Conservation (phyloP, 2,113 vertebrate species). For the Hypocryptadius cinnamomeus region DNA sequence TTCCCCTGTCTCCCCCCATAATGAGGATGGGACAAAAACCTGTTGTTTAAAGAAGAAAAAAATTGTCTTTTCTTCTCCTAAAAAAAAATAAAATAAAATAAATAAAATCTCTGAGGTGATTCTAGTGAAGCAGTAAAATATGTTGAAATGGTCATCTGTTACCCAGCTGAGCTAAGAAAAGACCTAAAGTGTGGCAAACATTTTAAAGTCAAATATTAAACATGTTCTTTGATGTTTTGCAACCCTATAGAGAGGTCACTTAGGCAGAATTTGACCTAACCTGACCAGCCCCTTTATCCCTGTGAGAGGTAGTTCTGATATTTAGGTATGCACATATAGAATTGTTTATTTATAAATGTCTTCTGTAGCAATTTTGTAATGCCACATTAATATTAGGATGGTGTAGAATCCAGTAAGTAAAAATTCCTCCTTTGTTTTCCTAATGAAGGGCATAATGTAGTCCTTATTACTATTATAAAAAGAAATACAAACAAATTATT, state of each 20-base stretch:
- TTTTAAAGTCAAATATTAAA: neutral
- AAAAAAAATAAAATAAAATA: neutral
- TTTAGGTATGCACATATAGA: neutral
- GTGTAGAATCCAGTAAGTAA: neutral
- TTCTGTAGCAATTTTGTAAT: neutral
- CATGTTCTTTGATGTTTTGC: constrained; percentile 7
- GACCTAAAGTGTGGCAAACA: neutral
- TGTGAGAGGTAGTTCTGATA: neutral
- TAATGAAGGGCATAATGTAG: neutral
- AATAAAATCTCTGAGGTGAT: neutral
- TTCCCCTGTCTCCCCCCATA: too few relatives aligned
- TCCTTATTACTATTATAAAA: neutral
- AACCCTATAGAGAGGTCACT: neutral
- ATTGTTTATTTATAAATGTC: neutral
- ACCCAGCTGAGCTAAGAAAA: constrained; percentile 10
- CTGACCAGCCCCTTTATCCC: neutral
- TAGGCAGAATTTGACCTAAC: neutral
- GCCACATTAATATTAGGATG: neutral
- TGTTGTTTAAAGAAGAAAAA: neutral
- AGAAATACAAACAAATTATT: neutral
- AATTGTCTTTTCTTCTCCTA: neutral
- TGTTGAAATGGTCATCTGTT: constrained; percentile 3
- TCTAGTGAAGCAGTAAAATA: neutral
- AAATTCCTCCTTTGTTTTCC: neutral
- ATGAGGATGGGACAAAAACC: neutral